A percentile compares a stretch with the other conserved stretches of the same genome.
phyloP scores from a whole-genome alignment of 2,888 invertebrate genomes.

The Esperia sulphurella region DNA sequence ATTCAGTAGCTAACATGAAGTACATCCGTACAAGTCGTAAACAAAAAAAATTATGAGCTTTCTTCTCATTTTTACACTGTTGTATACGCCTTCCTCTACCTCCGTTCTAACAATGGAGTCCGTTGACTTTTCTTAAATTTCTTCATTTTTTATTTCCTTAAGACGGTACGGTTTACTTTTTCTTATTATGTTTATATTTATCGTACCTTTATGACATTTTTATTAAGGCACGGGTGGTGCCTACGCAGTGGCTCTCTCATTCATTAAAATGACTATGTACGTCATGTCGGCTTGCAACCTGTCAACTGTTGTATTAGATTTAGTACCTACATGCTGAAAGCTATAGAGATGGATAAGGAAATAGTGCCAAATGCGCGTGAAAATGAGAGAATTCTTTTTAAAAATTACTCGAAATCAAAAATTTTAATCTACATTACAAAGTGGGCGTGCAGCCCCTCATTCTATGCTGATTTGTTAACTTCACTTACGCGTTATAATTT shows the following conservation, averaged over 20 bases:
- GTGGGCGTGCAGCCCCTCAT: too few relatives aligned
- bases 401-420: too few relatives aligned
- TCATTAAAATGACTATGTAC: conserved; percentile 54
- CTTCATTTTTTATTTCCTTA: conserved; percentile 32
- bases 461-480: too few relatives aligned
- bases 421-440: too few relatives aligned
- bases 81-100: conserved; percentile 23
- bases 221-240: conserved; percentile 56
- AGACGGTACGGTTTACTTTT: conserved; percentile 27
- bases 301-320: too few relatives aligned
- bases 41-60: conserved; percentile 21
- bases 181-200: conserved; percentile 43
- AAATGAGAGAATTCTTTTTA: too few relatives aligned
- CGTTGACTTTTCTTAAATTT: conserved; percentile 40
- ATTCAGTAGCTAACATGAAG: conserved; percentile 22
- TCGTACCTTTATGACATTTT: conserved; percentile 66
- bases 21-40: conserved; percentile 19
- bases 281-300: conserved; percentile 22
- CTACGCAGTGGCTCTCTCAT: conserved; percentile 52
- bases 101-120: conserved; percentile 39
- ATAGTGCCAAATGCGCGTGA: too few relatives aligned
- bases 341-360: too few relatives aligned
- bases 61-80: conserved; percentile 32
- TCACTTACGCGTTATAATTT: too few relatives aligned
- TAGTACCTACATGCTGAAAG: too few relatives aligned